Evolutionary conservation across 2,797 vertebrate genomes (phyloP), one percentile per base, ranked within the genome.

Genomic region (Acomys russatus): DNA sequence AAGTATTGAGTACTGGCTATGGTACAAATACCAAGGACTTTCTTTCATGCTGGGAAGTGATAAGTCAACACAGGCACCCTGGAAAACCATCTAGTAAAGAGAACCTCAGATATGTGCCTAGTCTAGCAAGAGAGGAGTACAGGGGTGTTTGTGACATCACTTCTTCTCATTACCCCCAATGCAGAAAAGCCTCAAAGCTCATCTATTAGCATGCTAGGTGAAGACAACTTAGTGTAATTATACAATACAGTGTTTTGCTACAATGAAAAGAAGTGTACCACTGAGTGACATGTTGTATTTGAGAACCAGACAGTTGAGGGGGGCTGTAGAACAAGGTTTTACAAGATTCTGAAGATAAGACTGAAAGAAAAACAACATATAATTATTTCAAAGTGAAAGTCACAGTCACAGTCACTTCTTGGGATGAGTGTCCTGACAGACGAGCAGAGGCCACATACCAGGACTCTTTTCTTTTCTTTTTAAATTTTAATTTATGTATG

Each of bases 331-430:
- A n/a, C 20, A 14, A 4, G 49, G 68, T 38, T 64, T 83, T 80
- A 54, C 61, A 44, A n/a, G 20, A n/a, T 5, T 17, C 28, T 23
- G 6, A 8, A 54, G 17, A 38, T 44, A 59, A 80, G 59, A 61
- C 3, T 56, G 5, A 61, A 49, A 94, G 92, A 51, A 68, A 88
- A 59, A 28, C 3, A 30, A 35, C 89, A 38, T 54, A 88, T 2
- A 35, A 22, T 80, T 78, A 56, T 49, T 95, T 94, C 77, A 66
- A 49, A 91, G 83, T 90, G 94, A 96, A 80, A 64, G 20, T 70
- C 22, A 88, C 74, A 64, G 20, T 70, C 22, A 88, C 74, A 14
- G 88, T 35, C 33, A 33, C 96, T 92, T 83, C 78, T 78, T 44
- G 10, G 30, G 63, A 54, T 86, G 73, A 97, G 54, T 77, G 77